A percentile compares a stretch with the other conserved stretches of the same genome.
These are phyloP conservation scores for Ptychoptera contaminata DNA, from an alignment of 2,888 invertebrate genomes.

Conservation along the genomic window DNA sequence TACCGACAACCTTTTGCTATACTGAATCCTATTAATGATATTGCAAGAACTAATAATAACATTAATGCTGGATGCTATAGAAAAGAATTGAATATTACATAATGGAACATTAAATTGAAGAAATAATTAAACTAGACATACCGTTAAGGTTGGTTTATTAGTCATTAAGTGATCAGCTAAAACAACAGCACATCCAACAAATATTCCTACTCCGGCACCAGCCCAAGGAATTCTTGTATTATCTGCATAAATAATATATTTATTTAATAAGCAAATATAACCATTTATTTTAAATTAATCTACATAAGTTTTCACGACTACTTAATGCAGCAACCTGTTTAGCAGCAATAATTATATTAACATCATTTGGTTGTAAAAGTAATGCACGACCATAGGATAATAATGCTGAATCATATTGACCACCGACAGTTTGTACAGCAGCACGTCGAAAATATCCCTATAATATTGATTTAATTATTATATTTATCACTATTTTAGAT, in stretches of 20 bases:
- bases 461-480: neutral
- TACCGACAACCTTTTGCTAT: constrained; percentile 42
- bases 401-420: constrained; percentile 48
- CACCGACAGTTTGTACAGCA: constrained; percentile 54
- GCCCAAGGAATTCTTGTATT: constrained; percentile 60
- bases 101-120: constrained; percentile 1
- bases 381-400: constrained; percentile 52
- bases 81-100: constrained; percentile 2
- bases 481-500: neutral
- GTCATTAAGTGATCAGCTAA: constrained; percentile 52
- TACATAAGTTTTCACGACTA: constrained; percentile 44
- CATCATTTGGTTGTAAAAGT: constrained; percentile 48
- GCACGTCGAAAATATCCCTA: constrained; percentile 58
- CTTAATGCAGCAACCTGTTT: constrained; percentile 40
- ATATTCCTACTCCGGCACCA: constrained; percentile 55
- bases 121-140: neutral
- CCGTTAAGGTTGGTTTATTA: constrained; percentile 36
- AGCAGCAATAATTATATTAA: constrained; percentile 44
- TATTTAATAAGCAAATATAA: constrained; percentile 3
- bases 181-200: constrained; percentile 48
- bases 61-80: constrained; percentile 56
- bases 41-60: constrained; percentile 49
- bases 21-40: constrained; percentile 50
- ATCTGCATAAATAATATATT: constrained; percentile 29
- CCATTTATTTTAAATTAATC: constrained; percentile 7